Percentiles rank a stretch among this genome's conserved stretches.
These are phyloP conservation scores for Amblyornis subalaris DNA, from an alignment of 2,113 vertebrate genomes.

Conservation along the genomic window DNA sequence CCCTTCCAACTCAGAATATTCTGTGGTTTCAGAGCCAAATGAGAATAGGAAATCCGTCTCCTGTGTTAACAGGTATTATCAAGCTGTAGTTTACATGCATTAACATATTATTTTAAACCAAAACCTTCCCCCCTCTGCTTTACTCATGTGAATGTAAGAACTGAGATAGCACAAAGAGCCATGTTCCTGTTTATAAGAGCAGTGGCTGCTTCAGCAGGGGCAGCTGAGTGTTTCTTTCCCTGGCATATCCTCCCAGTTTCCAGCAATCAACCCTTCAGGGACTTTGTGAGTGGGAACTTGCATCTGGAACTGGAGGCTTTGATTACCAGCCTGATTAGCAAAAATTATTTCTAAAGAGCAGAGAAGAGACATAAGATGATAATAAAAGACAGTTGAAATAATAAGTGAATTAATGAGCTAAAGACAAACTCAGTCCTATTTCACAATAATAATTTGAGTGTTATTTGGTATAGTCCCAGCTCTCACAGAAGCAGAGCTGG, in stretches of 20 bases:
- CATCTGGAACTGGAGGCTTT: not conserved
- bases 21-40: not conserved
- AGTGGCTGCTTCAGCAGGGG: not conserved
- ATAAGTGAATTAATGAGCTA: not conserved
- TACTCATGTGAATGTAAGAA: not conserved
- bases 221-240: not conserved
- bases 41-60: not conserved
- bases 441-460: not conserved
- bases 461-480: not conserved
- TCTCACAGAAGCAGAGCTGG: not conserved
- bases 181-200: accelerated
- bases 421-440: not conserved
- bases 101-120: not conserved
- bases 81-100: not conserved
- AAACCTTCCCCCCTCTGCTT: not conserved
- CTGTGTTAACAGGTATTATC: not conserved
- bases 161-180: not conserved
- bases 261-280: not conserved
- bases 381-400: not conserved
- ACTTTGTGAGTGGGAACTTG: not conserved
- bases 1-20: not conserved
- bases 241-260: not conserved
- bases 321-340: not conserved
- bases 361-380: not conserved
- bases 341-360: not conserved